Conservation (phyloP, 2,113 vertebrate genomes). For the Rhinopomastus cyanomelas region DNA sequence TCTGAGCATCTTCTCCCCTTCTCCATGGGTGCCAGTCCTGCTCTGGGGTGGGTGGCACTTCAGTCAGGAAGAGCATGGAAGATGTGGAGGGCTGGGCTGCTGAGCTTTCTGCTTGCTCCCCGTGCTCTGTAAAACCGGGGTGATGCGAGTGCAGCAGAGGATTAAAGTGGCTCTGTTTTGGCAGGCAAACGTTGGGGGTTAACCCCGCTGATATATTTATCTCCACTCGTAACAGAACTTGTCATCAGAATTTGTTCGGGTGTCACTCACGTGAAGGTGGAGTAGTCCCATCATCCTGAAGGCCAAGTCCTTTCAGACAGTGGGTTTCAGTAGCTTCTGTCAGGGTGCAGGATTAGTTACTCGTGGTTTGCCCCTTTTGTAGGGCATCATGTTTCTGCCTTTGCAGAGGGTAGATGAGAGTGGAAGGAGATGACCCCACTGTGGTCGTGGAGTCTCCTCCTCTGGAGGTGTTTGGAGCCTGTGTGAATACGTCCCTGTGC, state of each 20-base stretch:
- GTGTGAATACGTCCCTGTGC: too few species aligned
- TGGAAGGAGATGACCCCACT: too few species aligned
- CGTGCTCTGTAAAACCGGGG: rapidly evolving
- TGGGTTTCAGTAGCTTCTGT: background rate
- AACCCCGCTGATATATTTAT: background rate
- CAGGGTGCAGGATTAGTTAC: background rate
- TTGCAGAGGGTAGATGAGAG: background rate
- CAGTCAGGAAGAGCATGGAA: background rate
- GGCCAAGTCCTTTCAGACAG: too few species aligned
- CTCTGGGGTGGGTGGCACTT: background rate
- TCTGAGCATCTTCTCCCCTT: background rate
- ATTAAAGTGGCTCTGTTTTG: background rate
- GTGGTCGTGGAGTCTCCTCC: too few species aligned
- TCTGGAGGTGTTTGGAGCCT: too few species aligned
- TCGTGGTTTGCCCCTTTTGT: background rate
- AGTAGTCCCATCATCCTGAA: background rate
- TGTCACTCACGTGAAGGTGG: background rate
- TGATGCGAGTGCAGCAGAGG: background rate
- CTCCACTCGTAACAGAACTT: background rate
- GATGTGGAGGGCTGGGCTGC: background rate
- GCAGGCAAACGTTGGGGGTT: background rate
- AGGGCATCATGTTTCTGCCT: background rate
- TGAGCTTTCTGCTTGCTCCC: background rate
- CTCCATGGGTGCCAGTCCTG: background rate
- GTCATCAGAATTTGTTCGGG: background rate